These are phyloP conservation scores for Pelvicachromis taeniatus DNA, from an alignment of 2,113 vertebrate species.

Conservation along the genomic window DNA sequence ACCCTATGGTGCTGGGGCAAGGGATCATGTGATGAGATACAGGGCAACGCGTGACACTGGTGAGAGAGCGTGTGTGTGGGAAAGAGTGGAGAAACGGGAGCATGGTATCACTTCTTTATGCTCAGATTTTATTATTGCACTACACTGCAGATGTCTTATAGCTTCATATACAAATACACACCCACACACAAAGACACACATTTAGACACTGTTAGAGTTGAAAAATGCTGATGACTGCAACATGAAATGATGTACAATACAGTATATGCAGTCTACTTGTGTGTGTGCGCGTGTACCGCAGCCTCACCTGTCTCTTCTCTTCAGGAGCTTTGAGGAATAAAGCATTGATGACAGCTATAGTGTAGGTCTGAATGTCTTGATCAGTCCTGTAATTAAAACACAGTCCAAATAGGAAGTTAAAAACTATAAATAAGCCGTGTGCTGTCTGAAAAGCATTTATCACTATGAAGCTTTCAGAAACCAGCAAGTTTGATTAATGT, in stretches of 20 bases:
- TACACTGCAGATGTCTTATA: not conserved
- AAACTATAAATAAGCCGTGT: not conserved
- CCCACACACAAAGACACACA: not conserved
- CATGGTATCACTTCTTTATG: not conserved
- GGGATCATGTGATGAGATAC: slow-evolving; percentile 9
- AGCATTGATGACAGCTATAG: slow-evolving; percentile 95
- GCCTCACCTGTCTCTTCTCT: slow-evolving; percentile 91
- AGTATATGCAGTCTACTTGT: not conserved
- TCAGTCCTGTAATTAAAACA: slow-evolving; percentile 78
- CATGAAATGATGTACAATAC: not conserved
- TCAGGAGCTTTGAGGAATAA: slow-evolving; percentile 97
- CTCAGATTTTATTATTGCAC: not conserved
- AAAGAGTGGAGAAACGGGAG: not conserved
- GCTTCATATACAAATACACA: not conserved
- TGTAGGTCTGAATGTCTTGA: slow-evolving; percentile 98
- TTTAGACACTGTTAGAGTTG: not conserved
- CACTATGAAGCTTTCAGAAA: not conserved
- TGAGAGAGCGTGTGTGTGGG: not conserved
- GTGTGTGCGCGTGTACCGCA: not conserved
- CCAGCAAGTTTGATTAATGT: not conserved
- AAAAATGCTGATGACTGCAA: not conserved
- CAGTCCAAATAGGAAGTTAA: not conserved
- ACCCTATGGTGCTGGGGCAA: slow-evolving; percentile 16
- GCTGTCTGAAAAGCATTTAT: not conserved
- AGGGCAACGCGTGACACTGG: not conserved